Conservation (phyloP, 2,888 invertebrate genomes). For the Tachina grossa region DNA sequence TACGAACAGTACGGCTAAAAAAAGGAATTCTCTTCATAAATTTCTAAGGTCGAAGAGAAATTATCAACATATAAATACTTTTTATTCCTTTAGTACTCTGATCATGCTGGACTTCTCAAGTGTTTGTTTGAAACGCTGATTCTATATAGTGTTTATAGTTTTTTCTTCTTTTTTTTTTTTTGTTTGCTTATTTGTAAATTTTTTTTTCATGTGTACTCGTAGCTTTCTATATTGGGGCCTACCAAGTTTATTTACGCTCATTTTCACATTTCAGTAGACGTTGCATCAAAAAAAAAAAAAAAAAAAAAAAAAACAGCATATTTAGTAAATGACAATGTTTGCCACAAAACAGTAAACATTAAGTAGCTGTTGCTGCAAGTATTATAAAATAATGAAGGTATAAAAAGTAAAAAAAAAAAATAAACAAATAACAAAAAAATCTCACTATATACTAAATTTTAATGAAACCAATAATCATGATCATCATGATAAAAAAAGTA, state of each 20-base stretch:
- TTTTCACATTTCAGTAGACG: conserved; percentile 66
- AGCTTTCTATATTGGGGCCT: conserved; percentile 72
- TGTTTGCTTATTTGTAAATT: conserved; percentile 48
- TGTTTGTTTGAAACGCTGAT: conserved; percentile 81
- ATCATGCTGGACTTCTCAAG: conserved; percentile 72
- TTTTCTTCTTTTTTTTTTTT: conserved; percentile 71
- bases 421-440: conserved; percentile 56
- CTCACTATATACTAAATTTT: conserved; percentile 67
- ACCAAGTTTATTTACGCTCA: conserved; percentile 72
- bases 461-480: conserved; percentile 72
- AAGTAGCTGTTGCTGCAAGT: conserved; percentile 62
- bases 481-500: conserved; percentile 57
- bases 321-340: conserved; percentile 80
- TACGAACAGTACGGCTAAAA: too few species aligned
- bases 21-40: too few species aligned
- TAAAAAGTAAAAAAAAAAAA: conserved; percentile 16
- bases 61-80: too few species aligned
- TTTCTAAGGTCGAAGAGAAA: too few species aligned
- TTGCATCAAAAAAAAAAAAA: conserved; percentile 18
- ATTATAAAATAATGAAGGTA: conserved; percentile 64
- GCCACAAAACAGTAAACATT: conserved; percentile 73
- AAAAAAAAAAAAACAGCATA: conserved; percentile 77
- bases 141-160: conserved; percentile 74
- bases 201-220: conserved; percentile 51
- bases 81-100: conserved; percentile 59